Evolutionary conservation across 2,113 vertebrate genomes (phyloP).

Genomic region (Centropus bengalensis): DNA sequence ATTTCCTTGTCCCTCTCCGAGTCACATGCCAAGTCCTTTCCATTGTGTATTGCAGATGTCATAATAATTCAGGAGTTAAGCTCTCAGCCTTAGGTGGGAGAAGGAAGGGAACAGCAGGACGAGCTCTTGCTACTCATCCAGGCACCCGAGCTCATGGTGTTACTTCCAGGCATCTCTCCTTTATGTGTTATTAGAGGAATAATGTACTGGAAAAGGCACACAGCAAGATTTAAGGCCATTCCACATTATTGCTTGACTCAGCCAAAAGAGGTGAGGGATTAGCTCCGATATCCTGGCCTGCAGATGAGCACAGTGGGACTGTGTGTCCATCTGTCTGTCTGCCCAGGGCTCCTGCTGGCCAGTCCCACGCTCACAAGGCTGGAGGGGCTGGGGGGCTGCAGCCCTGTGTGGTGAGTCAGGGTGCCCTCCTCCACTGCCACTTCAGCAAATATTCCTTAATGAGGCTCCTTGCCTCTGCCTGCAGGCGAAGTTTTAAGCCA

Average conservation of each 20-base stretch:
- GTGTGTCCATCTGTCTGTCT: background rate
- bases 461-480: background rate
- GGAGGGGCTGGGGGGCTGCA: background rate
- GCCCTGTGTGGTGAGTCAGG: background rate
- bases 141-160: background rate
- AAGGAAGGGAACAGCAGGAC: background rate
- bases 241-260: background rate
- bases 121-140: background rate
- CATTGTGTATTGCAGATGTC: background rate
- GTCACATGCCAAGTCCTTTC: background rate
- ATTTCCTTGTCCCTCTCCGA: background rate
- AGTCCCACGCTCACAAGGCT: background rate
- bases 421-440: background rate
- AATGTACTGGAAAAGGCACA: background rate
- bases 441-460: background rate
- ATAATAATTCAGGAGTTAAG: background rate
- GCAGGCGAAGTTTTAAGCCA: conserved; percentile 27
- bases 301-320: background rate
- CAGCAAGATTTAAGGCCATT: background rate
- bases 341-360: background rate
- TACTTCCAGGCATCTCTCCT: background rate
- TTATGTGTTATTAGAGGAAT: background rate
- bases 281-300: background rate
- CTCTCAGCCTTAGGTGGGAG: background rate
- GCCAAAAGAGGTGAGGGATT: background rate